phyloP scores from a whole-genome alignment of 2,888 invertebrate species.

The Epinotia nisella region DNA sequence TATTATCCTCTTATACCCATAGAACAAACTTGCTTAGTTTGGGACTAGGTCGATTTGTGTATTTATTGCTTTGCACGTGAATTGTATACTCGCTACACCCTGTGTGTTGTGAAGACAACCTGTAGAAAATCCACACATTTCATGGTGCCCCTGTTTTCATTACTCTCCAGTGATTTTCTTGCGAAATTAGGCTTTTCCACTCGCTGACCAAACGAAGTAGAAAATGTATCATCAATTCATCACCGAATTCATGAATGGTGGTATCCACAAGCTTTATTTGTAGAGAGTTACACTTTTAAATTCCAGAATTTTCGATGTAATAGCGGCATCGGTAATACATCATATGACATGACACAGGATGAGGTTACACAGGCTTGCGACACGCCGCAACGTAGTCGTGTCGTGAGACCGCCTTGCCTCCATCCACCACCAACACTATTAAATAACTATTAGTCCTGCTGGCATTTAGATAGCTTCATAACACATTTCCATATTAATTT shows the following conservation, averaged over 20 bases:
- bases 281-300: background rate
- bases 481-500: constrained; percentile 31
- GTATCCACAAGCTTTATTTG: no score
- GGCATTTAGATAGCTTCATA: constrained; percentile 51
- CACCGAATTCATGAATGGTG: no score
- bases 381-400: constrained; percentile 18
- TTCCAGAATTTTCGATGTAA: background rate
- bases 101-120: no score
- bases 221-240: background rate
- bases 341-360: constrained; percentile 33
- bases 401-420: constrained; percentile 52
- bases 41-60: no score
- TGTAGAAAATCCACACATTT: no score
- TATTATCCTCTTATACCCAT: no score
- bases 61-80: background rate
- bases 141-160: no score
- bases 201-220: background rate
- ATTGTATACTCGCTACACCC: no score
- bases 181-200: background rate
- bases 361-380: constrained; percentile 42
- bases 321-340: constrained; percentile 44
- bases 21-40: no score
- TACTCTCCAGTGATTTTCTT: background rate
- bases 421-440: constrained; percentile 49
- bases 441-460: constrained; percentile 59